Conservation (phyloP, 2,797 vertebrate species). For the Echiichthys vipera region DNA sequence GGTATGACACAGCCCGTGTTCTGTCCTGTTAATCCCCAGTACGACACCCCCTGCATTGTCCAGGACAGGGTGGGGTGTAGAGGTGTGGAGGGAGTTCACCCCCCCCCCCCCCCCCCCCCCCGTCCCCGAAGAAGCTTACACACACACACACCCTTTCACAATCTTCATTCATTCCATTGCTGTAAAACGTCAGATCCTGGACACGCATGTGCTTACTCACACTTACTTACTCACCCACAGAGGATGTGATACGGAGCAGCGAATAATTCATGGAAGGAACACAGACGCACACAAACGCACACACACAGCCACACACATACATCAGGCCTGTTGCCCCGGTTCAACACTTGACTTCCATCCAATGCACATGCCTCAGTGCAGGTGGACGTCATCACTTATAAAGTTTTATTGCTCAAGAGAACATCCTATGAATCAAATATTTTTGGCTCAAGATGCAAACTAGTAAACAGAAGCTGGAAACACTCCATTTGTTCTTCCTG, state of each 20-base stretch:
- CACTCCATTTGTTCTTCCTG: slow-evolving; percentile 49
- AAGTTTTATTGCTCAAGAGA: slow-evolving; percentile 21
- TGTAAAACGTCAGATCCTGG: slow-evolving; percentile 53
- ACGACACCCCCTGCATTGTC: slow-evolving; percentile 68
- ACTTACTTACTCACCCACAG: slow-evolving; percentile 22
- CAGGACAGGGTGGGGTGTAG: slow-evolving; percentile 31
- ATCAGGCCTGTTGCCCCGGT: not conserved
- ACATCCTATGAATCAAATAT: slow-evolving; percentile 46
- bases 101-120: no score
- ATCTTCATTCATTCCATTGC: slow-evolving; percentile 49
- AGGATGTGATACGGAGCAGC: slow-evolving; percentile 50
- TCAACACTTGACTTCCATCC: slow-evolving; percentile 6
- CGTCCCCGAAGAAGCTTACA: slow-evolving; percentile 30
- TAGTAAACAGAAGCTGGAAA: slow-evolving; percentile 62
- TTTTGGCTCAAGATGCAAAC: slow-evolving; percentile 24
- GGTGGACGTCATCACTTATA: slow-evolving; percentile 11
- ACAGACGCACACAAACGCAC: slow-evolving; percentile 19
- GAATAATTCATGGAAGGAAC: slow-evolving; percentile 86
- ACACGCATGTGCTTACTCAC: slow-evolving; percentile 60
- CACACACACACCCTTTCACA: slow-evolving; percentile 28
- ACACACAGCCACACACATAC: not conserved
- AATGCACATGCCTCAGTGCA: not conserved
- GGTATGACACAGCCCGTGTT: slow-evolving; percentile 45
- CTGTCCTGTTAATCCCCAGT: slow-evolving; percentile 26
- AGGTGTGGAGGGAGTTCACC: slow-evolving; percentile 24